Evolutionary conservation across 2,797 vertebrate species (phyloP), one percentile per base, ranked within the genome.

Genomic region (Dermochelys coriacea): DNA sequence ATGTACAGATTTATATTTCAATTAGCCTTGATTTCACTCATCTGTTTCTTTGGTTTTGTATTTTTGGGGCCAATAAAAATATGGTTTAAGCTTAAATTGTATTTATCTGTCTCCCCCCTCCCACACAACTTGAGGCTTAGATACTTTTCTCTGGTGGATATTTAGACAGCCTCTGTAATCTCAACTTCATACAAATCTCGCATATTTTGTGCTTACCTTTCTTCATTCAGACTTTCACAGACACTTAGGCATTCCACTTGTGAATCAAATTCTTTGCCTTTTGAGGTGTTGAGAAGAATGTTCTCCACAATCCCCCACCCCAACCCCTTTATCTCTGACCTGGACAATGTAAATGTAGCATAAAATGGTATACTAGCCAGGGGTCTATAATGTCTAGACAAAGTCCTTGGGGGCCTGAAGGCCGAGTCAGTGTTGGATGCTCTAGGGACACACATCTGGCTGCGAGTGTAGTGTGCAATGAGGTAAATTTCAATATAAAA

Each of bases 121-220:
- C 81, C 89, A 41, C 41, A 41, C 8, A 34, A 68, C 18, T 8
- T 64, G 31, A 61, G 59, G 31, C 50, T 14, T 45, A 80, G 68
- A 5, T 23, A 59, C 89, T 77, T n/a, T 9, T 85, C 68, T 90
- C 54, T 83, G 5, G 10, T 77, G 31, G 64, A 54, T 41, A 82
- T 34, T 90, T 78, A 7, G 25, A 1, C 68, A 45, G 84, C 85
- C 11, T 80, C 87, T 54, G 5, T 49, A 82, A 82, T 3, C n/a
- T 84, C 18, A 2, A 75, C 2, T 18, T 94, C 12, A 84, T 81
- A 15, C 64, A 16, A 3, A 55, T 31, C 4, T 82, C 3, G 18
- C 25, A 12, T 64, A 11, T 10, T 51, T 3, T 14, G 11, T 3
- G 8, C 34, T 2, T 4, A 0, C 19, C 15, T 29, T 52, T 12